Percentiles rank a stretch among this genome's conserved stretches.
phyloP scores from a whole-genome alignment of 2,888 invertebrate genomes.

The Andrena hattorfiana region DNA sequence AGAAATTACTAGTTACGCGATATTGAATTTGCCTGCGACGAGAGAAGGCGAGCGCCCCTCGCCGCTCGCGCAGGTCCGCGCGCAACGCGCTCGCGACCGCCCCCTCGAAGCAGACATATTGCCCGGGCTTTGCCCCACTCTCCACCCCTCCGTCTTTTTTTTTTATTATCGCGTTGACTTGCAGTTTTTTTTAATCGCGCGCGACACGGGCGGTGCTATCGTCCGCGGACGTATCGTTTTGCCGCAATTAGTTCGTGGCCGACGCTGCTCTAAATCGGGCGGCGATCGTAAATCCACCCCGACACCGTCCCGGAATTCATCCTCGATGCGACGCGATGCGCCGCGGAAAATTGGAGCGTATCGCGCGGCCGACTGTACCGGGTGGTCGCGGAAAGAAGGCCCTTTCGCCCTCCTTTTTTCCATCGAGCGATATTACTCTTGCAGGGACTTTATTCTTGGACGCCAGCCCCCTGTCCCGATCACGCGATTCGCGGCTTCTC shows the following conservation, averaged over 20 bases:
- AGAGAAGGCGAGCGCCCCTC: too few relatives aligned
- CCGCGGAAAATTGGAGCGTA: slow-evolving; percentile 78
- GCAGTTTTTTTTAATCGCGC: slow-evolving; percentile 30
- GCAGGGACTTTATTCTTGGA: slow-evolving; percentile 51
- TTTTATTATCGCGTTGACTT: slow-evolving; percentile 25
- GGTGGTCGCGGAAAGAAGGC: slow-evolving; percentile 69
- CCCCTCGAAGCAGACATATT: background rate
- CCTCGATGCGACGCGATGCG: slow-evolving; percentile 70
- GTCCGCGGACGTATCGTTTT: slow-evolving; percentile 70
- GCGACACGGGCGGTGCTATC: slow-evolving; percentile 7
- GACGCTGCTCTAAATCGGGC: slow-evolving; percentile 74
- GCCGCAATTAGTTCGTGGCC: slow-evolving; percentile 76
- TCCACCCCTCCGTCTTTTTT: background rate
- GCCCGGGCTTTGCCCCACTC: background rate
- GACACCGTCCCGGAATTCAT: slow-evolving; percentile 75
- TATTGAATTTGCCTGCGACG: too few relatives aligned
- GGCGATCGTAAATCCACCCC: slow-evolving; percentile 77
- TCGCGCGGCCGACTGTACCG: slow-evolving; percentile 61
- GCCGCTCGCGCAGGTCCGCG: too few relatives aligned
- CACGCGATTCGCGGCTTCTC: slow-evolving; percentile 5
- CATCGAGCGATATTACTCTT: slow-evolving; percentile 21
- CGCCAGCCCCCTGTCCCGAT: slow-evolving; percentile 1
- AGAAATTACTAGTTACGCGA: too few relatives aligned
- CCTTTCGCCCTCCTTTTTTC: slow-evolving; percentile 32
- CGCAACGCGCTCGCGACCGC: too few relatives aligned